Base-by-base conservation (phyloP, 2,888 invertebrate genomes). In the Iselma pallidipennis region DNA sequence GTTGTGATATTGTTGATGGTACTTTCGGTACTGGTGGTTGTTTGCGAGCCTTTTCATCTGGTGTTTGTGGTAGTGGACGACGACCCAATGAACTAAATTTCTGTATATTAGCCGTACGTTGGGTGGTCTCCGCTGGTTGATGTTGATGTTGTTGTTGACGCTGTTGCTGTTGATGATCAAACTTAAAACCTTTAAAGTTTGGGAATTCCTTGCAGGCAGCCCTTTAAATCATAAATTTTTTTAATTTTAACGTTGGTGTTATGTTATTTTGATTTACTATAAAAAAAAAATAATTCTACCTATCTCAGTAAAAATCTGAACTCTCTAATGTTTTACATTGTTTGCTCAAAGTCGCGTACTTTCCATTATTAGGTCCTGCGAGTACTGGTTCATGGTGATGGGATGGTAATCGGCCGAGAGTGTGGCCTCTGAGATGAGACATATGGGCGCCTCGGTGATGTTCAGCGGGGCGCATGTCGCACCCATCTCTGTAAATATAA, bases 311-410 rank as follows among this genome's bases (percentile, higher is more conserved):
- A 87, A 94, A 95, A 86, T 95, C 94, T 81, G 90, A 92, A 79
- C 94, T 91, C 86, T 95, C 95, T 72, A 95, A 87, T 78, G 95
- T 95, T 87, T 95, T 95, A 90, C 95, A 95, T 87, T 95, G 94
- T 86, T 94, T 94, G 90, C 93, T 94, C 85, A 95, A 87, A 85
- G 94, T 95, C 84, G 94, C 94, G 90, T 94, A 95, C 89, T 95
- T 94, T 83, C 89, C 90, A 85, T 90, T 89, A 86, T 92, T 89
- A 77, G 88, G 88, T 81, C 88, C 88, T 81, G 85, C 71, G 78
- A 85, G 72, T 58, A 74, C 81, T 74, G 85, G 84, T 73, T 81
- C 85, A 74, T 88, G 87, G 82, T 86, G 85, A 76, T 85, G 85
- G 74, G 86, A 86, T 69, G 87, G 86, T 80, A 86, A 78, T 78